phyloP scores from a whole-genome alignment of 2,888 invertebrate species.

The Gymnocheta viridis region DNA sequence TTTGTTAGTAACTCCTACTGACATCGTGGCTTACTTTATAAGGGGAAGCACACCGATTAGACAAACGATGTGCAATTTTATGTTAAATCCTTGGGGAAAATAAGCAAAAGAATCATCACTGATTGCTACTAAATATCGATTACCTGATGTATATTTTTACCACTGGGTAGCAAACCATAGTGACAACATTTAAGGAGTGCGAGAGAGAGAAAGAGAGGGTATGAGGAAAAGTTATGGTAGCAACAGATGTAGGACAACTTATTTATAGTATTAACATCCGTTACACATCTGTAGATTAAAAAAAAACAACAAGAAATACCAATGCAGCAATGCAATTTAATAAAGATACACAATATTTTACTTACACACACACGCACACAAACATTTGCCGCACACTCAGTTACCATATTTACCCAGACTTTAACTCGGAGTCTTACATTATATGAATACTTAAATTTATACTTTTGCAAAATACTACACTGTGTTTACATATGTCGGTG shows the following conservation, averaged over 20 bases:
- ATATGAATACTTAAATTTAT: conserved; percentile 20
- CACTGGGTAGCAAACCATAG: too few species aligned
- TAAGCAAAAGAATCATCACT: too few species aligned
- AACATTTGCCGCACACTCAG: background rate
- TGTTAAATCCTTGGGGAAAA: too few species aligned
- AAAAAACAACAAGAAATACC: conserved; percentile 23
- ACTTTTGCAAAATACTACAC: background rate
- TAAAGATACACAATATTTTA: conserved; percentile 38
- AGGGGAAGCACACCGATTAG: too few species aligned
- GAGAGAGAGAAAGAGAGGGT: too few species aligned
- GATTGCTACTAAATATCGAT: too few species aligned
- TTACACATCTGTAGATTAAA: conserved; percentile 21
- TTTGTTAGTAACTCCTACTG: too few species aligned
- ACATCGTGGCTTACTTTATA: too few species aligned
- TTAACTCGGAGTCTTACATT: background rate
- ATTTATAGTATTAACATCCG: conserved; percentile 56
- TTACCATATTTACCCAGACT: conserved; percentile 2
- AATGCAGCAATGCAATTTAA: conserved; percentile 37
- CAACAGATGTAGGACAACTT: conserved; percentile 58
- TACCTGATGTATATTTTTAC: too few species aligned
- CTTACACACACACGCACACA: background rate
- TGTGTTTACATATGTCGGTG: too few species aligned
- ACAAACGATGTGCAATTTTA: too few species aligned
- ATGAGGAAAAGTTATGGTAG: background rate
- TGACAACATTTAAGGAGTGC: too few species aligned